phyloP scores from a whole-genome alignment of 2,113 vertebrate species.

The Pseudorhombus dupliciocellatus region DNA sequence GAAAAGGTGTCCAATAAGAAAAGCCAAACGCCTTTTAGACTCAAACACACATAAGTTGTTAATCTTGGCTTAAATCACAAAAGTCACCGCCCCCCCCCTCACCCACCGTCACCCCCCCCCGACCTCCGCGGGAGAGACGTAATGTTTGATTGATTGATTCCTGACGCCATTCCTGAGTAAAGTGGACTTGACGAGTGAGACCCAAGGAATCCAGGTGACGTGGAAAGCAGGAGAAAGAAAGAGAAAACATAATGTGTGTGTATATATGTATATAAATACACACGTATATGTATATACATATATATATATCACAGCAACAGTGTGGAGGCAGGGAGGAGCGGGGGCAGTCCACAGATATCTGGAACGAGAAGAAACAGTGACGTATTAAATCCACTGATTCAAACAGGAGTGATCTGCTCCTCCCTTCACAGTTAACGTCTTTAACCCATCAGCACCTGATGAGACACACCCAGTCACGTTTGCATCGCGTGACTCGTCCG shows the following conservation, averaged over 20 bases:
- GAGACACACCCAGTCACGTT: too few species aligned
- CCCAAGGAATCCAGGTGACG: constrained; percentile 67
- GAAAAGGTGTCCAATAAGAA: constrained; percentile 40
- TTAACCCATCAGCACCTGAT: too few species aligned
- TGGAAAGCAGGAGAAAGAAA: constrained; percentile 29
- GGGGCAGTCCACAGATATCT: constrained; percentile 65
- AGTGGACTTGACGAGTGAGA: constrained; percentile 71
- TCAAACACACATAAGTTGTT: constrained; percentile 39
- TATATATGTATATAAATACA: background rate
- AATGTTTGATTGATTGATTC: constrained; percentile 66
- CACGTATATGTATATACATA: background rate
- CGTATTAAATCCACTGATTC: background rate
- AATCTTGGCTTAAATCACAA: constrained; percentile 69
- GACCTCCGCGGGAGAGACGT: constrained; percentile 1
- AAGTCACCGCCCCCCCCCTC: constrained; percentile 8
- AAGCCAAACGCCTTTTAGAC: constrained; percentile 44
- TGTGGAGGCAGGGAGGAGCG: constrained; percentile 62
- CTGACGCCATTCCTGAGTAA: constrained; percentile 79
- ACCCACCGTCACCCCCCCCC: background rate
- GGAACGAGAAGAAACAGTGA: constrained; percentile 14
- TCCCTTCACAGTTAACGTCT: too few species aligned
- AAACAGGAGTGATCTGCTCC: too few species aligned
- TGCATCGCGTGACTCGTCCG: too few species aligned
- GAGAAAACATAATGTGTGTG: constrained; percentile 1
- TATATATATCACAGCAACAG: constrained; percentile 57